phyloP scores from a whole-genome alignment of 2,797 vertebrate genomes.

The Hemitrygon akajei region DNA sequence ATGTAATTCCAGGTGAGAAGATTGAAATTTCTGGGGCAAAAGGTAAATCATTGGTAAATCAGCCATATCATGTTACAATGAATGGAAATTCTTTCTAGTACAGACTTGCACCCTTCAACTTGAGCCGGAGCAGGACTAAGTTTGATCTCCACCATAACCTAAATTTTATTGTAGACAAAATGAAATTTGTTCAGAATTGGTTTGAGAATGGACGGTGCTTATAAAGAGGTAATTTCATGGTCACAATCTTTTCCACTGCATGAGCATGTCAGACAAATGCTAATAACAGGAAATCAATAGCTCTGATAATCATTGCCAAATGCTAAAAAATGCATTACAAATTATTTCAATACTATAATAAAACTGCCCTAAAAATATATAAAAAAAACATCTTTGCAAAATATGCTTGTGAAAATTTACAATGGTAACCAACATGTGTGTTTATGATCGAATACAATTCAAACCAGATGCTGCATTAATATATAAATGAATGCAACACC shows the following conservation, averaged over 20 bases:
- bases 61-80: background rate
- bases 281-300: background rate
- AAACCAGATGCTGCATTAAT: slow-evolving; percentile 35
- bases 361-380: background rate
- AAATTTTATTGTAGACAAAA: background rate
- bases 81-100: background rate
- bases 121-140: background rate
- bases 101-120: background rate
- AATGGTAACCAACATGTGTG: slow-evolving; percentile 29
- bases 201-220: background rate
- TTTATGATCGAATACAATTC: slow-evolving; percentile 12
- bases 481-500: slow-evolving; percentile 23
- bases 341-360: background rate
- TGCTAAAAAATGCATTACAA: background rate
- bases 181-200: background rate
- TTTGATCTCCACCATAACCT: background rate
- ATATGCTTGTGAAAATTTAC: background rate
- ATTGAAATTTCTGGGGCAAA: background rate
- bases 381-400: slow-evolving; percentile 18
- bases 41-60: background rate
- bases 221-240: background rate
- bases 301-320: background rate
- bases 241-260: background rate
- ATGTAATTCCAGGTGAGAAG: background rate
- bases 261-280: background rate